Percentiles rank a stretch among this genome's conserved stretches.
These are phyloP conservation scores for Hylomyscus alleni DNA, from an alignment of 2,797 vertebrate genomes.

Conservation along the genomic window DNA sequence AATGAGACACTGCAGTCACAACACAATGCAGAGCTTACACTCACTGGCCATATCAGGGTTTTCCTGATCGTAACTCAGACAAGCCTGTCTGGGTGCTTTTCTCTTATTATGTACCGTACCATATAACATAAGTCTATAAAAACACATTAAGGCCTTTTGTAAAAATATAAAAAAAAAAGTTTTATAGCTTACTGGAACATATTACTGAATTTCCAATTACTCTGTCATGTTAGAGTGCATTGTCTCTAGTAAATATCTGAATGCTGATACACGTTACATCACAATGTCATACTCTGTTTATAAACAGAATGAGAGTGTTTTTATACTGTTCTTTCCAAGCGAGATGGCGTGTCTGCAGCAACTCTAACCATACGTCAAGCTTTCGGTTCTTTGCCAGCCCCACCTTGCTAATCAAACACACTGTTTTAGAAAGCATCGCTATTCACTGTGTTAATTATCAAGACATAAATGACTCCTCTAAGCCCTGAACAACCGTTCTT, in stretches of 20 bases:
- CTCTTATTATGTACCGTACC: slow-evolving; percentile 79
- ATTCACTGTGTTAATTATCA: slow-evolving; percentile 62
- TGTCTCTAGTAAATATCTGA: slow-evolving; percentile 82
- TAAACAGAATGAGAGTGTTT: slow-evolving; percentile 75
- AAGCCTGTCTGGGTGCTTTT: slow-evolving; percentile 80
- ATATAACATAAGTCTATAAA: slow-evolving; percentile 80
- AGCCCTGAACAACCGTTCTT: slow-evolving; percentile 17
- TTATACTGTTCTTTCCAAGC: slow-evolving; percentile 76
- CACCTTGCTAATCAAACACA: slow-evolving; percentile 22
- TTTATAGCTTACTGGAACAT: slow-evolving; percentile 86
- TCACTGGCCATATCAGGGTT: slow-evolving; percentile 78
- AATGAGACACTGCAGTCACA: slow-evolving; percentile 77
- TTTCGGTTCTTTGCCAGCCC: slow-evolving; percentile 58
- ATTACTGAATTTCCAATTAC: slow-evolving; percentile 84
- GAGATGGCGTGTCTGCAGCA: slow-evolving; percentile 68
- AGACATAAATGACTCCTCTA: slow-evolving; percentile 48
- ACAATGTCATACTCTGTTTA: slow-evolving; percentile 80
- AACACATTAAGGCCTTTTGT: slow-evolving; percentile 83
- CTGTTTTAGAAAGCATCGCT: slow-evolving; percentile 35
- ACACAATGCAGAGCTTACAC: slow-evolving; percentile 76
- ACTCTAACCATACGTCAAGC: slow-evolving; percentile 41
- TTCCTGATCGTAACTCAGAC: slow-evolving; percentile 82
- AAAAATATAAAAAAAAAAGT: slow-evolving; percentile 78
- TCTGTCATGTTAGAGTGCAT: slow-evolving; percentile 84
- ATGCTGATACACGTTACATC: slow-evolving; percentile 80